Base-by-base conservation (phyloP, 2,888 invertebrate species). In the Schrankia costaestrigalis region DNA sequence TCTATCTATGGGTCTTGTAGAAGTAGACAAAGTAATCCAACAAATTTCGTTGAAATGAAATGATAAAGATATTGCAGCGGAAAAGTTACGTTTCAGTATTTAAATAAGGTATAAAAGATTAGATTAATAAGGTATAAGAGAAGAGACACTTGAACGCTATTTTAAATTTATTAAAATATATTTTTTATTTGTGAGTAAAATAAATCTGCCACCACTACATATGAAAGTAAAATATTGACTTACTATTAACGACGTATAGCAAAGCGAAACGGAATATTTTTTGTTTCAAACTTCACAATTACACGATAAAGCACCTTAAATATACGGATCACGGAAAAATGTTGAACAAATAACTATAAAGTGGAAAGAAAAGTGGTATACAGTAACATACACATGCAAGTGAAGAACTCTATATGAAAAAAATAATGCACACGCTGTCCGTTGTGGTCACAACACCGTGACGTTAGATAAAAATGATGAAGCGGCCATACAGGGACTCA, bases 401-500 rank as follows among this genome's bases (percentile, higher is more conserved):
- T 56, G 57, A 63, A 63, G 62, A 55, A 47, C 50, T 51, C 41
- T 53, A 53, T 54, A 63, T n/a, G n/a, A 78, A 83, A 83, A 76
- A 81, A 78, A 72, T 53, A 63, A 46, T 63, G 63, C 72, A 71
- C 74, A 75, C 67, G 77, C 71, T 58, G 63, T 46, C 57, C 56
- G 57, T 39, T 45, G 58, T 53, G 57, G 40, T 36, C 79, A 75
- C 55, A 76, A 78, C 78, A 85, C 78, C 86, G 76, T 84, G 77
- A 83, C 87, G 63, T 35, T 56, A 75, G 73, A 86, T 87, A 87
- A 87, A 87, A 85, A 83, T 85, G 78, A 83, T 82, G 73, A 63
- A 57, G 74, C 67, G 57, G 57, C 59, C 67, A 67, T 65, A 61
- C 61, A 56, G 53, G 73, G 75, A 71, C 75, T 72, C 85, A 87